Percentiles rank a stretch among this genome's conserved stretches.
Evolutionary conservation across 2,888 invertebrate genomes (phyloP).

Genomic region (Andricus curvator): DNA sequence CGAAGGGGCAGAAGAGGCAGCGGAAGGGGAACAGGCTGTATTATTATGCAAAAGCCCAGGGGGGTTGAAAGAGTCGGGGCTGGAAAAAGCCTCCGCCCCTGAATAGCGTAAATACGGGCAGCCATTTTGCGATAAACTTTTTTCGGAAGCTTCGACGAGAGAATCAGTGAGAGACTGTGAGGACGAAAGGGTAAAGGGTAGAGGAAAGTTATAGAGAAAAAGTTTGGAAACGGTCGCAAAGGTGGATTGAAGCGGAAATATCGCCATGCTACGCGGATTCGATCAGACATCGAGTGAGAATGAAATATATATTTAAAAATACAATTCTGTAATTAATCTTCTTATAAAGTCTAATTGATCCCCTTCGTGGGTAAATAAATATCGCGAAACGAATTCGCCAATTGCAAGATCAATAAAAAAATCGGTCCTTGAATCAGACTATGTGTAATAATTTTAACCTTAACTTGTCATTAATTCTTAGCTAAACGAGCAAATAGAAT

Average conservation of each 20-base stretch:
- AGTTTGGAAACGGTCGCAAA: slow-evolving; percentile 72
- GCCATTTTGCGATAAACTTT: slow-evolving; percentile 76
- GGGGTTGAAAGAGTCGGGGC: slow-evolving; percentile 52
- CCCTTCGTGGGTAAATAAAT: background rate
- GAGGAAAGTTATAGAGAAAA: slow-evolving; percentile 62
- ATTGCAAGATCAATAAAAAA: background rate
- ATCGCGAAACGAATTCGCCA: background rate
- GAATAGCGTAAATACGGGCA: slow-evolving; percentile 78
- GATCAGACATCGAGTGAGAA: slow-evolving; percentile 40
- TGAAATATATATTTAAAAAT: slow-evolving; percentile 5
- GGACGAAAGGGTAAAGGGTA: slow-evolving; percentile 44
- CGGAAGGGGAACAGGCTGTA: slow-evolving; percentile 72
- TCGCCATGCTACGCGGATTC: slow-evolving; percentile 58
- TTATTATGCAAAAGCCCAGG: slow-evolving; percentile 77
- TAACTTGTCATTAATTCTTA: background rate
- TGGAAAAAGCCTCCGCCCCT: slow-evolving; percentile 70
- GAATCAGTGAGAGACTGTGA: slow-evolving; percentile 41
- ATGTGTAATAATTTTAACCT: background rate
- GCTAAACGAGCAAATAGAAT: slow-evolving; percentile 7
- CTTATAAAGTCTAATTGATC: background rate
- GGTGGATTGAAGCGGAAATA: slow-evolving; percentile 57
- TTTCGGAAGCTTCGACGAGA: slow-evolving; percentile 61
- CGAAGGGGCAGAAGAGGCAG: slow-evolving; percentile 55
- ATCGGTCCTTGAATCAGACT: background rate
- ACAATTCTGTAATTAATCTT: background rate